A percentile compares a stretch with the other conserved stretches of the same genome.
Evolutionary conservation across 2,888 invertebrate genomes (phyloP).

Genomic region (Steinernema hermaphroditum): DNA sequence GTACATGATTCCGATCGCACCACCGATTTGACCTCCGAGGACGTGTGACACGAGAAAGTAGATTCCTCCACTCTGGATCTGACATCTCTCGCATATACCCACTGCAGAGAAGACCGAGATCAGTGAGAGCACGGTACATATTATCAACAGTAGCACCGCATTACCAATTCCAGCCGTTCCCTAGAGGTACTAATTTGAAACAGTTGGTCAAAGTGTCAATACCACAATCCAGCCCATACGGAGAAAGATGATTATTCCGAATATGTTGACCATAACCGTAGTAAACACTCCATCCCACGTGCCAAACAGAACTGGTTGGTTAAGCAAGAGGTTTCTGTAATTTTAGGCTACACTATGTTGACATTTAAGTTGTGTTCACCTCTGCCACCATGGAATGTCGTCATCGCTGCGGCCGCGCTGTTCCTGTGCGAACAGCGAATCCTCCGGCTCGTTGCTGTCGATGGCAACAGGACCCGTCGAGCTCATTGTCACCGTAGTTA

Average conservation of each 20-base stretch:
- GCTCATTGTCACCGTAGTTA: background rate
- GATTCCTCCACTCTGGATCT: slow-evolving; percentile 94
- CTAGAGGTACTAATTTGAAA: slow-evolving; percentile 59
- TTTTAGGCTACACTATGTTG: background rate
- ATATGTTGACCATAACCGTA: slow-evolving; percentile 92
- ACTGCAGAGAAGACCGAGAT: slow-evolving; percentile 91
- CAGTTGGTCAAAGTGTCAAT: slow-evolving; percentile 40
- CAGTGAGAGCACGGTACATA: slow-evolving; percentile 81
- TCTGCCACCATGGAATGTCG: slow-evolving; percentile 61
- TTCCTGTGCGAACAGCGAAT: slow-evolving; percentile 61
- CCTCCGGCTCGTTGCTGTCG: slow-evolving; percentile 50
- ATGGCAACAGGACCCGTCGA: slow-evolving; percentile 13
- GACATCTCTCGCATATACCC: slow-evolving; percentile 84
- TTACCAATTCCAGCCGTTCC: slow-evolving; percentile 71
- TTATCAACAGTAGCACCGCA: slow-evolving; percentile 69
- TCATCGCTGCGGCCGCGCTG: slow-evolving; percentile 38
- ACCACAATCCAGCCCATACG: slow-evolving; percentile 96
- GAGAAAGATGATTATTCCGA: slow-evolving; percentile 94
- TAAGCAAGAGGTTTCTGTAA: slow-evolving; percentile 82
- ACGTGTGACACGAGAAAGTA: slow-evolving; percentile 93
- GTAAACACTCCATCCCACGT: slow-evolving; percentile 94
- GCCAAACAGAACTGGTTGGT: slow-evolving; percentile 91
- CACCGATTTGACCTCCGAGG: slow-evolving; percentile 87
- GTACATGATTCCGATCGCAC: slow-evolving; percentile 87
- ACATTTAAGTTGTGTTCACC: slow-evolving; percentile 35